Base-by-base conservation (phyloP, 53 echinoderm and acorn worm species). In the Patiria pectinifera region DNA sequence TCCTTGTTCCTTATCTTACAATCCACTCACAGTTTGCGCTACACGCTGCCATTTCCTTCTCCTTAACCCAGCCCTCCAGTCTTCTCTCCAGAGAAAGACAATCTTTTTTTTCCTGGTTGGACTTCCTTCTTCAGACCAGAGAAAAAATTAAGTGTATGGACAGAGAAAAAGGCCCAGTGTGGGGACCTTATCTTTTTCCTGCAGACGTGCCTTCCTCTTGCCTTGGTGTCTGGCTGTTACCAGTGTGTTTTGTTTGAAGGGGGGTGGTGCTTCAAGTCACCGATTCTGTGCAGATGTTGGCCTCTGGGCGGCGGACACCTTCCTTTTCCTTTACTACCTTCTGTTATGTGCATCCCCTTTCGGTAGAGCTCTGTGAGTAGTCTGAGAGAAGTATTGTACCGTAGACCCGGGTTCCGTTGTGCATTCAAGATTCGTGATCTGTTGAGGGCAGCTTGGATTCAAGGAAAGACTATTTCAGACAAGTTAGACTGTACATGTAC, bases 191-290 rank as follows among this genome's bases (percentile, higher is more conserved):
- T 80, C 80, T 80, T 90, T 90, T 80, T 90, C 90, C 90, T 81
- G 90, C 90, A 90, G 90, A 90, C 81, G 19, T 69, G 69, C 62
- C 81, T 90, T 90, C 90, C 90, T 90, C 53, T 90, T 78, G 44
- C 59, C 43, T 60, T 61, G 62, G 46, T 79, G 45, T 47, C 48
- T 66, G 66, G 16, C 48, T 25, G 16, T 23, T 74, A 16, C 70
- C 24, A 5, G 10, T 45, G 10, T 62, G 23, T 26, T 26, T 62
- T 59, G 61, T 24, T 83, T 59, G 59, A 59, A 26, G 85, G 85
- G 43, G 85, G 69, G 59, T 35, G 43, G 69, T 44, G 9, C 24
- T 18, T 15, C 44, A 26, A 69, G 70, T 21, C 85, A 85, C 66
- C 85, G 63, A 69, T 60, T 69, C 69, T 85, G 66, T 85, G 69